Base-by-base conservation (phyloP, 37 sponge, comb jelly and placozoan genomes). In the Aplysina aerophoba region DNA sequence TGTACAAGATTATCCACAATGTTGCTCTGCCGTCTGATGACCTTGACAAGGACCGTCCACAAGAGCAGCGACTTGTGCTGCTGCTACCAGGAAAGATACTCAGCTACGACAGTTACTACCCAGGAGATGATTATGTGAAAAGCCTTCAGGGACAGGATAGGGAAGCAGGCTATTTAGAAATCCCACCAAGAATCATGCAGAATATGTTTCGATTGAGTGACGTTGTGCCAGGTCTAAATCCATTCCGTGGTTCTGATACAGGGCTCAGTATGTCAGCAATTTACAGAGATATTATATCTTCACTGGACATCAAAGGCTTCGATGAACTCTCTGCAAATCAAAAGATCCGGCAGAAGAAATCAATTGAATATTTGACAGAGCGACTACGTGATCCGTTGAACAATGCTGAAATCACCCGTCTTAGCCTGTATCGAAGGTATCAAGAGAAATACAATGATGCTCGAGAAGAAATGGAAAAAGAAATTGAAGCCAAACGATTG, bases 131-230 rank as follows among this genome's bases (percentile, higher is more conserved):
- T 19, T 90, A 90, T 67, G 59, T 84, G 21, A 59, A 41, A 14
- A 54, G 66, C 35, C 50, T 85, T 19, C 69, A 80, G 68, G 64
- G 34, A 13, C 79, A 35, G 24, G 83, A 82, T 22, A 54, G 50
- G 24, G 34, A 78, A 20, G 68, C 80, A 0, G 59, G 55, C 21
- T 63, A 80, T 24, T 55, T 74, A 0, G 55, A n/a, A 44, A 88
- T 88, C 40, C 90, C 90, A 35, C 87, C 83, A 15, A 82, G 87
- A 50, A 82, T 90, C 14, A 90, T 86, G 87, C 87, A 90, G 60
- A 90, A 90, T 40, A 87, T 86, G 90, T 90, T 90, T 50, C 60
- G 57, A 13, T 83, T 90, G 17, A 83, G 83, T 25, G 90, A 90
- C 83, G 57, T 34, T 15, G 64, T 90, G 0, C 90, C 90, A 15